Base-by-base conservation (phyloP, 2,113 vertebrate genomes). In the Chionodraco myersi region DNA sequence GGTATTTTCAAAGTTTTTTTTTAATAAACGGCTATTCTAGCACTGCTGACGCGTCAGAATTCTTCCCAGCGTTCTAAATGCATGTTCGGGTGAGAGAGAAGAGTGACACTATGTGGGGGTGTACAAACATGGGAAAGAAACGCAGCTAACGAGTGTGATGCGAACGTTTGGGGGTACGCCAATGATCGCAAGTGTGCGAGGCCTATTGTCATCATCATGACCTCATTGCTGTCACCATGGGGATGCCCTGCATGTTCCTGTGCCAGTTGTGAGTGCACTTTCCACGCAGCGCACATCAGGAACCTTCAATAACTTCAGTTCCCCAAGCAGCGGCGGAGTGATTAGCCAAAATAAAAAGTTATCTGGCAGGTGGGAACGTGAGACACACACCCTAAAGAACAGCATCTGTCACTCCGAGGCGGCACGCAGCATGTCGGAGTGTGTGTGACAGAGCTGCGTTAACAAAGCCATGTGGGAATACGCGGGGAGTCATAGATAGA, bases 391-490 rank as follows among this genome's bases (percentile, higher is more conserved):
- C 69, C 63, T 63, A 66, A 73, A 89, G 85, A 82, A 72, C 63
- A 85, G 89, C 92, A 92, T 91, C 92, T 92, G 90, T 86, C 90
- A 83, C 65, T 85, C 75, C 3, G 53, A 82, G 69, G 77, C 36
- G 23, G 72, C 70, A 6, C 51, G 47, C 76, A 18, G 75, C 79
- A 54, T 74, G 83, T 72, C 48, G 66, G 75, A 18, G 80, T 18
- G 82, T 71, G 83, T 83, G 87, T 83, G 92, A 82, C 86, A 61
- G 87, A 59, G 80, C 81, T 51, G 84, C 68, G 85, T 88, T 92
- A 92, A 88, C 88, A 89, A 92, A 91, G 87, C 78, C 90, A 86
- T 70, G 82, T 80, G 91, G 90, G 91, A 92, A 92, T 89, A 83
- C 36, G 54, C 81, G 4, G 77, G 80, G 72, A 82, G 79, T 79